These are phyloP conservation scores for Cyprinodon tularosa DNA, from an alignment of 2,113 vertebrate genomes.

Conservation along the genomic window DNA sequence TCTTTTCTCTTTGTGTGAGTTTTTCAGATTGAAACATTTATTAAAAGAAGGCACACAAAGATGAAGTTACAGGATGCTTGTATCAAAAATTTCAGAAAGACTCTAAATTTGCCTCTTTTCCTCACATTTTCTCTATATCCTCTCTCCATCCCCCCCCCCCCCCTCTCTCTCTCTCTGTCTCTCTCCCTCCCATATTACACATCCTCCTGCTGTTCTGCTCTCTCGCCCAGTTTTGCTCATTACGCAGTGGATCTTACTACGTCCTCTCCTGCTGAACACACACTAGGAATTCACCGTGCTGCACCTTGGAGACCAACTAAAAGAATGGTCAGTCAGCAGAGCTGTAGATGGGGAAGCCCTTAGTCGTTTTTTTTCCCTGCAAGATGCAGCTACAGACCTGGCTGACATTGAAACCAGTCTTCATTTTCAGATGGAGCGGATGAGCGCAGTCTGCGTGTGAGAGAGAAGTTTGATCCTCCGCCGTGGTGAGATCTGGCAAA, in stretches of 20 bases:
- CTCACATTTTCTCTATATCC: constrained; percentile 3
- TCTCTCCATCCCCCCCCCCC: neutral
- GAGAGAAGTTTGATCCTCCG: constrained; percentile 64
- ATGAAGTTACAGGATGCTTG: neutral
- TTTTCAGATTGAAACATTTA: no score
- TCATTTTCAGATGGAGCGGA: neutral
- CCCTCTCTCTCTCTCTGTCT: constrained; percentile 15
- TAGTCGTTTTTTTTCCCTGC: constrained; percentile 41
- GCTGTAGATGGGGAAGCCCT: constrained; percentile 61
- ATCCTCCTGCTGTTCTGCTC: constrained; percentile 31
- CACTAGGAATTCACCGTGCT: constrained; percentile 35
- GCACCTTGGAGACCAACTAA: constrained; percentile 53
- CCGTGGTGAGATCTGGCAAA: constrained; percentile 65
- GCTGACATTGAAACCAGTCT: constrained; percentile 49
- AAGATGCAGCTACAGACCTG: constrained; percentile 26
- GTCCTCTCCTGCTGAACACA: constrained; percentile 36
- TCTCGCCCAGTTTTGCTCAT: constrained; percentile 13
- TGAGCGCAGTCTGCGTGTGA: constrained; percentile 44
- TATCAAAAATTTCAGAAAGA: neutral
- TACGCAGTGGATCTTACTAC: constrained; percentile 29
- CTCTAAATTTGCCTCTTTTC: neutral
- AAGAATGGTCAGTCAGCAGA: constrained; percentile 74
- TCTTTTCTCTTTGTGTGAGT: no score
- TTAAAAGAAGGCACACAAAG: neutral
- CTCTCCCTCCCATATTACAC: constrained; percentile 17